phyloP scores from a whole-genome alignment of 2,888 invertebrate genomes.

The Acanthoscelides obtectus region DNA sequence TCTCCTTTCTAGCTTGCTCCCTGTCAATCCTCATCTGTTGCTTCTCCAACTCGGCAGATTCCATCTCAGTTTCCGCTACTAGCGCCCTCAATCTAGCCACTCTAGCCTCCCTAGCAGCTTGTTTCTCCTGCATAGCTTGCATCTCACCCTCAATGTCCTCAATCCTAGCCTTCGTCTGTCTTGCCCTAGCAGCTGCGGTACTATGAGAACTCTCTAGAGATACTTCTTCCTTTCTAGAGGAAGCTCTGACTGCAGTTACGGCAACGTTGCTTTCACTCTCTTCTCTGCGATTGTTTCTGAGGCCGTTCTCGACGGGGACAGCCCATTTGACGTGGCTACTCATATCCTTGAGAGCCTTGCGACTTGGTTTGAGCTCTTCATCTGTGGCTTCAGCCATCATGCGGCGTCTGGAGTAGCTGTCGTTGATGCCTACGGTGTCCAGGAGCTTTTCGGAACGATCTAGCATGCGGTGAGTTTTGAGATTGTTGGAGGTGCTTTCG shows the following conservation, averaged over 20 bases:
- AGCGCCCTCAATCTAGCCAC: slow-evolving; percentile 66
- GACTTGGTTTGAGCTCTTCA: slow-evolving; percentile 33
- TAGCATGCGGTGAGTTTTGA: slow-evolving; percentile 54
- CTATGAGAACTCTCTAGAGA: slow-evolving; percentile 6
- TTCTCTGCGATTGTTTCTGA: slow-evolving; percentile 55
- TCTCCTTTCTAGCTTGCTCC: slow-evolving; percentile 33
- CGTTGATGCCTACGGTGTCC: slow-evolving; percentile 59
- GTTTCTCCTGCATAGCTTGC: slow-evolving; percentile 64
- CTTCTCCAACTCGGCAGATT: slow-evolving; percentile 45
- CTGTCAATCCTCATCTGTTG: slow-evolving; percentile 25
- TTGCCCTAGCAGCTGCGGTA: slow-evolving; percentile 59
- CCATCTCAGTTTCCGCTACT: slow-evolving; percentile 55
- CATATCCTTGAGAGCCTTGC: slow-evolving; percentile 42
- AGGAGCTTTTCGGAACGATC: slow-evolving; percentile 61
- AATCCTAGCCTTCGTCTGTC: slow-evolving; percentile 59
- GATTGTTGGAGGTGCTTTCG: slow-evolving; percentile 55
- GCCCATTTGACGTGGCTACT: slow-evolving; percentile 51
- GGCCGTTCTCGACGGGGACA: slow-evolving; percentile 37
- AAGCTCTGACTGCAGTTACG: slow-evolving; percentile 8
- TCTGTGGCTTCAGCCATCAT: slow-evolving; percentile 28
- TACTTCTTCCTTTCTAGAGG: slow-evolving; percentile 12
- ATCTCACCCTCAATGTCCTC: slow-evolving; percentile 72
- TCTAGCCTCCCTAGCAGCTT: slow-evolving; percentile 65
- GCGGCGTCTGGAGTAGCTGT: slow-evolving; percentile 45
- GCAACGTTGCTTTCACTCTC: slow-evolving; percentile 48